Base-by-base conservation (phyloP, 2,113 vertebrate genomes). In the Columba janthina region DNA sequence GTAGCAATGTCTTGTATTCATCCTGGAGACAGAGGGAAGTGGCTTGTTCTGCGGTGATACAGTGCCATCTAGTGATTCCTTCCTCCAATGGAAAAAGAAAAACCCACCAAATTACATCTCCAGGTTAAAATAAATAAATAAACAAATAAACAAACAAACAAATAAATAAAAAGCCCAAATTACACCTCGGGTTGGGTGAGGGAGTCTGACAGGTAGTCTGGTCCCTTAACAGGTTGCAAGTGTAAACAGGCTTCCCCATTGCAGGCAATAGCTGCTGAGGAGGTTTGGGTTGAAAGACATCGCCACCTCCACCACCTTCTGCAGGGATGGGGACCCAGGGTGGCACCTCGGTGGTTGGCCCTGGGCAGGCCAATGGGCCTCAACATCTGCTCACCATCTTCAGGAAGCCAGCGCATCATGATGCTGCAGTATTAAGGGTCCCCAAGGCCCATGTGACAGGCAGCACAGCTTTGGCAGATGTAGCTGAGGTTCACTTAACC, bases 11-110 rank as follows among this genome's bases (percentile, higher is more conserved):
- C 32, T 58, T 80, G n/a, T 67, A 26, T 40, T n/a, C 28, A 5
- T 31, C 12, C 60, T 42, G n/a, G 36, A 36, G 44, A 20, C 5
- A 11, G 31, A n/a, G 3, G 31, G 15, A 66, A 26, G n/a, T 3
- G 2, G 14, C 16, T 21, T 46, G 77, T 94, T 65, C 72, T 36
- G 31, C n/a, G 13, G 91, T 87, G 64, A 75, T 28, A 17, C 61
- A 97, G 77, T 90, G 94, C 96, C 98, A 96, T 89, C 98, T 98
- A 90, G 94, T 92, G 98, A 90, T 5, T 34, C 8, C 20, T 80
- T 88, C 74, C 7, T 40, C 38, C 46, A 28, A 18, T 7, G 4
- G 10, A 36, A 31, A 36, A 50, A 31, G 56, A 28, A 38, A 36
- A 29, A 12, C 12, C 11, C 40, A 26, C 12, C 9, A 48, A 91